phyloP scores from a whole-genome alignment of 2,797 vertebrate genomes.

The Tragopan temminckii region DNA sequence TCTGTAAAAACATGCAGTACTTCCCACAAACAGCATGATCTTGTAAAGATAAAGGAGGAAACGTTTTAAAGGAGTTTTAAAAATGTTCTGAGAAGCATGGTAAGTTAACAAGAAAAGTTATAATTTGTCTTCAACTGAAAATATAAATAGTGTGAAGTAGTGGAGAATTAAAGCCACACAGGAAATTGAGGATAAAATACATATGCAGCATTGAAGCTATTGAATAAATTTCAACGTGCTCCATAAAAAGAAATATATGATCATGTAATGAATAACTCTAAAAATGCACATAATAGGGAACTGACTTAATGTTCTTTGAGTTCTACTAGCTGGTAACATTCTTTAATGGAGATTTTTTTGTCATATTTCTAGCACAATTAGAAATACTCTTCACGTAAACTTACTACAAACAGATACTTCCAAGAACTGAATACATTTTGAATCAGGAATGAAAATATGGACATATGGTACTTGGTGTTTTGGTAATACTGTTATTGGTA shows the following conservation, averaged over 20 bases:
- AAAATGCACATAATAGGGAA: not conserved
- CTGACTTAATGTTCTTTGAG: not conserved
- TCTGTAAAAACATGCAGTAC: not conserved
- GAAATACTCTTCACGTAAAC: not conserved
- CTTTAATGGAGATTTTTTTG: not conserved
- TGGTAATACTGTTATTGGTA: not conserved
- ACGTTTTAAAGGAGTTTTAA: not conserved
- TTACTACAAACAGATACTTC: not conserved
- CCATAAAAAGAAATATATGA: constrained; percentile 12
- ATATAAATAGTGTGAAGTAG: not conserved
- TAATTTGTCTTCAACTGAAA: constrained; percentile 1
- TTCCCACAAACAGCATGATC: not conserved
- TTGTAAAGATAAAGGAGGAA: not conserved
- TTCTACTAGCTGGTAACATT: constrained; percentile 8
- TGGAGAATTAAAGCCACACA: not conserved
- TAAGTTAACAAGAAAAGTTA: not conserved
- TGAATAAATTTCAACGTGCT: constrained; percentile 5
- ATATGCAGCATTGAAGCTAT: not conserved
- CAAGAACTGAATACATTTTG: not conserved
- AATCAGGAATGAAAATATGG: not conserved
- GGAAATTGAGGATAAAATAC: not conserved
- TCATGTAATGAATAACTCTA: not conserved
- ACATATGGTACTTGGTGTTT: not conserved
- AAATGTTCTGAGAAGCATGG: not conserved
- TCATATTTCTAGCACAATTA: not conserved